Evolutionary conservation across 2,113 vertebrate genomes (phyloP).

Genomic region (Leiothrix lutea): DNA sequence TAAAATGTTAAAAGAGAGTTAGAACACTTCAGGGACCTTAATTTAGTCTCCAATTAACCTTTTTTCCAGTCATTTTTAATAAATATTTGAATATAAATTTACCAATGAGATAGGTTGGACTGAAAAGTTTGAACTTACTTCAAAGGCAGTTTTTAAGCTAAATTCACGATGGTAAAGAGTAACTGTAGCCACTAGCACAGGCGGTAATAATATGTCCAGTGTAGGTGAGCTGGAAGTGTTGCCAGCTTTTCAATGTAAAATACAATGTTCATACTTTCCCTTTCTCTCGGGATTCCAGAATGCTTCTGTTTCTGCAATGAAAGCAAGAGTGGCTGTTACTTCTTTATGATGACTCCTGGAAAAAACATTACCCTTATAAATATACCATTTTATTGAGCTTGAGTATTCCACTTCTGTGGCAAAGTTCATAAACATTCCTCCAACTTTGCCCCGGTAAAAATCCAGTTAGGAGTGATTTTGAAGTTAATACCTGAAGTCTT

Average conservation of each 20-base stretch:
- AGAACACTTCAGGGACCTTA: not conserved
- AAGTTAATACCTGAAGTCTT: not conserved
- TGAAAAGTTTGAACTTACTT: not conserved
- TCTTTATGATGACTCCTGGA: conserved; percentile 26
- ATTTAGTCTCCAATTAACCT: conserved; percentile 5
- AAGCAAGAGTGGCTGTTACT: not conserved
- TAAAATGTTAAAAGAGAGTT: not conserved
- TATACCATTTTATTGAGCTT: conserved; percentile 14
- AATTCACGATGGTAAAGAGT: not conserved
- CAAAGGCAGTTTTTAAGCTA: not conserved
- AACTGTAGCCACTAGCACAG: not conserved
- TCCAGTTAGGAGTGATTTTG: not conserved
- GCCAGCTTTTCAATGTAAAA: conserved; percentile 14
- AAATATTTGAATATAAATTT: conserved; percentile 3
- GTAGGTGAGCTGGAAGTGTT: not conserved
- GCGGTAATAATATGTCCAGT: not conserved
- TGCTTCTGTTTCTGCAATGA: conserved; percentile 32
- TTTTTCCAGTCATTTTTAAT: conserved; percentile 37
- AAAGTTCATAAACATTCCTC: conserved; percentile 35
- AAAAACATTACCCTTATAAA: conserved; percentile 30
- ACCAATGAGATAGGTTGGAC: not conserved
- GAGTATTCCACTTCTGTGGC: not conserved
- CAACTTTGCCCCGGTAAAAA: not conserved
- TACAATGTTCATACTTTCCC: not conserved
- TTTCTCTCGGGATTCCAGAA: not conserved